Evolutionary conservation across 2,888 invertebrate species (phyloP), one percentile per base, ranked within the genome.

Genomic region (Sesia bembeciformis): DNA sequence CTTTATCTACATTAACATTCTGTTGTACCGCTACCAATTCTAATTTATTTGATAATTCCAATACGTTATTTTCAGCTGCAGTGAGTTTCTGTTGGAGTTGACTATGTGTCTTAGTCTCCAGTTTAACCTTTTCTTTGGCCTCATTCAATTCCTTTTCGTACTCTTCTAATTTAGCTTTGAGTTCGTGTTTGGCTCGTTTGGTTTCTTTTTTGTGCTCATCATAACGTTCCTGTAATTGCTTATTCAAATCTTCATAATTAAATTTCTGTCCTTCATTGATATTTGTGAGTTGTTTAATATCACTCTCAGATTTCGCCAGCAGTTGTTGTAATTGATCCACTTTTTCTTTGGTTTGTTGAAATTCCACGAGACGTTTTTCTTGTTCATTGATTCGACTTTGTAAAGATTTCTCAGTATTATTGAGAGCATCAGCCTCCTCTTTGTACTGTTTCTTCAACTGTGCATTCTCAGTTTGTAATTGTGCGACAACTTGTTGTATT

Each of bases 111-210:
- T 79, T 77, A 57, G 77, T 72, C 70, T 90, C 88, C 49, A 65
- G 59, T 58, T 80, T 80, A 38, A 84, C 63, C 58, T 78, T 83
- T 49, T 80, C 80, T 70, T 80, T 88, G 52, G 83, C 78, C 56
- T 79, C 78, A 58, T 76, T 71, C 56, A 84, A 66, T 64, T 82
- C 76, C 62, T 82, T 84, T 58, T 90, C 84, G 56, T 81, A 81
- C 38, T 82, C 93, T 58, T 92, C 92, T 56, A 95, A 70, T 67
- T 92, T 92, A 39, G 81, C 73, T 62, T 88, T 79, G 3, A 93
- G 70, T 50, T 91, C 91, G 53, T 86, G 84, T 62, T 88, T 88
- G 42, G 90, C 81, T 54, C 79, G 80, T 68, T 92, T 91, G 57
- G 76, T 81, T 58, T 89, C 84, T 57, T 78, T 84, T 62, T 84